A percentile compares a stretch with the other conserved stretches of the same genome.
Conservation (phyloP, 23 tunicate genomes). For the Halocynthia aurantium region DNA sequence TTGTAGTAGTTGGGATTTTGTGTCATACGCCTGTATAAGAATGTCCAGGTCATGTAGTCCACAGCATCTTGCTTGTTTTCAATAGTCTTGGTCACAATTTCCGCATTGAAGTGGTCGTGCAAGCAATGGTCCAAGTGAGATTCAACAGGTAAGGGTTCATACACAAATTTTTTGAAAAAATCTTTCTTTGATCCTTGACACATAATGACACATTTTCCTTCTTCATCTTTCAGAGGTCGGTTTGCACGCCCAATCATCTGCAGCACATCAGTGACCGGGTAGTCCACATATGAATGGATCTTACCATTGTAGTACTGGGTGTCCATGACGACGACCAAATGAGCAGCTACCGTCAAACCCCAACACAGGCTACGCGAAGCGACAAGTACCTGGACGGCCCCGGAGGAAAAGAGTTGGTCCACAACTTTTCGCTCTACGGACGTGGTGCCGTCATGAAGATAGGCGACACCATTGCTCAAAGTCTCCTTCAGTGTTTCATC, state of each 20-base stretch:
- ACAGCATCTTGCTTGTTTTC: conserved; percentile 99
- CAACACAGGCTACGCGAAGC: conserved; percentile 84
- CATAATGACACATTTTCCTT: conserved; percentile 97
- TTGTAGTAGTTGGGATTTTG: conserved; percentile 99
- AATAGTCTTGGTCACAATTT: conserved; percentile 97
- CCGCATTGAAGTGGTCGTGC: conserved; percentile 99
- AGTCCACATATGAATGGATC: conserved; percentile 92
- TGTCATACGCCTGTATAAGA: conserved; percentile 92
- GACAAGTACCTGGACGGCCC: conserved; percentile 91
- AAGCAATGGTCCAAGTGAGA: conserved; percentile 91
- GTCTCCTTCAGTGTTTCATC: conserved; percentile 91
- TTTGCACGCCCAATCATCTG: conserved; percentile 98
- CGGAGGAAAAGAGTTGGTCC: conserved; percentile 70
- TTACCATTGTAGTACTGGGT: conserved; percentile 99
- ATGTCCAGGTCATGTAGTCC: conserved; percentile 98
- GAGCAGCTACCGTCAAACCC: conserved; percentile 72
- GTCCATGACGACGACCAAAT: conserved; percentile 89
- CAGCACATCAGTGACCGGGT: conserved; percentile 92
- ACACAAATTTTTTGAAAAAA: conserved; percentile 94
- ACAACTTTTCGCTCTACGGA: conserved; percentile 66
- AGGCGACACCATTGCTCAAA: conserved; percentile 82
- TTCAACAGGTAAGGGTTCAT: conserved; percentile 97
- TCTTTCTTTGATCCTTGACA: conserved; percentile 99
- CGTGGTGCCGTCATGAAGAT: conserved; percentile 92
- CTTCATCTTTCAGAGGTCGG: conserved; percentile 84